Conservation (phyloP, 2,113 vertebrate species). For the Scomber scombrus region DNA sequence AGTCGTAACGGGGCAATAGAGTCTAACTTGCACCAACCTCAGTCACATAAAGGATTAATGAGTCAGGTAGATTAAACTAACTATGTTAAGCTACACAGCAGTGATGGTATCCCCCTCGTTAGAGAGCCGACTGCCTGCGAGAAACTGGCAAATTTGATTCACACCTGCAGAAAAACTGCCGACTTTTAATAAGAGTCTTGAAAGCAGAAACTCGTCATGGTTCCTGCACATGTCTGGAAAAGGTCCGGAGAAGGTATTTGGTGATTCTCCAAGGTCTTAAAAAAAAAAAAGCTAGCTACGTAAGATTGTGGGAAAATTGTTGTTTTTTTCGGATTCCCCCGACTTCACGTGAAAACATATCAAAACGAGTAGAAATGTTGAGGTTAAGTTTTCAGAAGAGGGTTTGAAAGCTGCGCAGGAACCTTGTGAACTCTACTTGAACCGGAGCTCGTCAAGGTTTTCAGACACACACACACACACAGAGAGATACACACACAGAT, state of each 20-base stretch:
- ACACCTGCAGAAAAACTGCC: constrained; percentile 3
- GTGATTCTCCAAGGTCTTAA: not conserved
- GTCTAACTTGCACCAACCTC: no score
- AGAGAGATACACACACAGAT: not conserved
- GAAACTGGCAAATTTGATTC: not conserved
- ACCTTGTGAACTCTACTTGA: not conserved
- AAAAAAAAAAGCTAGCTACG: not conserved
- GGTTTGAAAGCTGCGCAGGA: constrained; percentile 13
- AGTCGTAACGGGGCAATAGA: no score
- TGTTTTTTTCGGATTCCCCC: not conserved
- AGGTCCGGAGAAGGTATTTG: not conserved
- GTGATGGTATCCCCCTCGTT: no score
- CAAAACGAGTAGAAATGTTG: not conserved
- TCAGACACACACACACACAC: no score
- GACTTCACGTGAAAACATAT: constrained; percentile 48
- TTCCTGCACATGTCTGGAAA: constrained; percentile 16
- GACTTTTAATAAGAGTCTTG: not conserved
- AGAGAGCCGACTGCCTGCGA: no score
- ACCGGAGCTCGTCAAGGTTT: no score
- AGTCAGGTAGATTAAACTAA: no score
- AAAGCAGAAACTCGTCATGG: constrained; percentile 10
- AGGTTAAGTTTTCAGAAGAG: not conserved
- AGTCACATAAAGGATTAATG: no score
- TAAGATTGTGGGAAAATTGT: not conserved
- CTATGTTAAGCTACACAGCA: no score